Conservation (phyloP, 2,797 vertebrate genomes). For the Orestias chungarensis region DNA sequence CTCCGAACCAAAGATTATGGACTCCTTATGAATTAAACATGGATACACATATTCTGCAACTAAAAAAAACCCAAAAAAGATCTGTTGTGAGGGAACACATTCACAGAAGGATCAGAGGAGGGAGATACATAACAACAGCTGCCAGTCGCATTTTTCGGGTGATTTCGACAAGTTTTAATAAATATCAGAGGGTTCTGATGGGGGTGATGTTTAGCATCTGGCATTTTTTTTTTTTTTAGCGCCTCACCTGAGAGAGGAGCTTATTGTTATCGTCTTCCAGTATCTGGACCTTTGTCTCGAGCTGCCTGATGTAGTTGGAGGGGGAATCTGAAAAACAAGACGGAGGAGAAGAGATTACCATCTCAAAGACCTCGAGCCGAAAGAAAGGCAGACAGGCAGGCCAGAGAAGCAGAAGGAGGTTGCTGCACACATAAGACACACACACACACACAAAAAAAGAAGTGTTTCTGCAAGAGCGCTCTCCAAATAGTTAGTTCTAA, state of each 20-base stretch:
- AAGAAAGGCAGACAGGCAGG: constrained; percentile 31
- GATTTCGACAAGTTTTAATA: constrained; percentile 20
- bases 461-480: background rate
- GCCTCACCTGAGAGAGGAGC: constrained; percentile 88
- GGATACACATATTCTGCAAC: constrained; percentile 57
- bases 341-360: constrained; percentile 60
- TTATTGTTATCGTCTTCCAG: constrained; percentile 91
- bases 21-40: constrained; percentile 75
- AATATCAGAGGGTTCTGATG: background rate
- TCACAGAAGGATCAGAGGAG: constrained; percentile 25
- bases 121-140: constrained; percentile 34
- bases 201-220: background rate
- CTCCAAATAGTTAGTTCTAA: background rate
- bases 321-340: constrained; percentile 85
- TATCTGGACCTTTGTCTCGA: constrained; percentile 93
- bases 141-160: constrained; percentile 11
- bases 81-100: constrained; percentile 34
- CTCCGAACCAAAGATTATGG: constrained; percentile 49
- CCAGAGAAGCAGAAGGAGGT: constrained; percentile 46
- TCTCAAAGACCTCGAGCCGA: constrained; percentile 62
- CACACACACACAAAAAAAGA: background rate
- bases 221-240: too few relatives aligned
- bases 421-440: constrained; percentile 15
- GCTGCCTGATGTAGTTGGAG: constrained; percentile 91
- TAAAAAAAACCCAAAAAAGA: constrained; percentile 46